Conservation (phyloP, 2,888 invertebrate species). For the Megaustenia siamemsis region DNA sequence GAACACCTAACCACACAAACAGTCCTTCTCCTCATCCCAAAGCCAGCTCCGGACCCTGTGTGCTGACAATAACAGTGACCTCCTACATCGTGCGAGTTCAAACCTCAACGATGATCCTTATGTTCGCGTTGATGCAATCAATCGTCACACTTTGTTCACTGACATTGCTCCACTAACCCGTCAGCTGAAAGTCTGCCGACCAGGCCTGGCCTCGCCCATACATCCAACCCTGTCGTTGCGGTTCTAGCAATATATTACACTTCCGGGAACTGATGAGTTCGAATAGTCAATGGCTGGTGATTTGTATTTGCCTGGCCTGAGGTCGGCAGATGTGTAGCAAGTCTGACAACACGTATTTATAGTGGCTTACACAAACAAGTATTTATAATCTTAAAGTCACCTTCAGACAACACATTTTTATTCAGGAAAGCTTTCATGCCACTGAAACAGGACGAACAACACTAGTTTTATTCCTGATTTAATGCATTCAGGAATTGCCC, state of each 20-base stretch:
- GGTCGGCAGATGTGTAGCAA: background rate
- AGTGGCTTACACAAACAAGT: too few relatives aligned
- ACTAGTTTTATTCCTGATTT: too few relatives aligned
- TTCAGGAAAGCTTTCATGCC: too few relatives aligned
- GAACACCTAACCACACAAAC: too few relatives aligned
- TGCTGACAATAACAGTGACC: constrained; percentile 21
- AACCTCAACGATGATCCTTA: background rate
- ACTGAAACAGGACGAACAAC: too few relatives aligned
- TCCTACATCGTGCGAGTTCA: background rate
- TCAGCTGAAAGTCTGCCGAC: constrained; percentile 16
- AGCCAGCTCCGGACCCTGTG: constrained; percentile 4
- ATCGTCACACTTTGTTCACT: constrained; percentile 44
- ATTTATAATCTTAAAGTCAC: too few relatives aligned
- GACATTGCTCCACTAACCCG: constrained; percentile 21
- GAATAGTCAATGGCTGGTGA: background rate
- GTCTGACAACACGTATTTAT: background rate
- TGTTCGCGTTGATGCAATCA: constrained; percentile 35
- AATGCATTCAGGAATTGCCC: too few relatives aligned
- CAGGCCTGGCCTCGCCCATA: constrained; percentile 31
- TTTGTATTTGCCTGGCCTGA: background rate
- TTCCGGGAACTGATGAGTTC: constrained; percentile 3
- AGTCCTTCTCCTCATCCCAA: background rate
- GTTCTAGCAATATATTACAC: constrained; percentile 13
- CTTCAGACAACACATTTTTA: too few relatives aligned
- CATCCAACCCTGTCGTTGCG: constrained; percentile 34